These are phyloP conservation scores for Cepphus grylle DNA, from an alignment of 2,113 vertebrate genomes.

Conservation along the genomic window DNA sequence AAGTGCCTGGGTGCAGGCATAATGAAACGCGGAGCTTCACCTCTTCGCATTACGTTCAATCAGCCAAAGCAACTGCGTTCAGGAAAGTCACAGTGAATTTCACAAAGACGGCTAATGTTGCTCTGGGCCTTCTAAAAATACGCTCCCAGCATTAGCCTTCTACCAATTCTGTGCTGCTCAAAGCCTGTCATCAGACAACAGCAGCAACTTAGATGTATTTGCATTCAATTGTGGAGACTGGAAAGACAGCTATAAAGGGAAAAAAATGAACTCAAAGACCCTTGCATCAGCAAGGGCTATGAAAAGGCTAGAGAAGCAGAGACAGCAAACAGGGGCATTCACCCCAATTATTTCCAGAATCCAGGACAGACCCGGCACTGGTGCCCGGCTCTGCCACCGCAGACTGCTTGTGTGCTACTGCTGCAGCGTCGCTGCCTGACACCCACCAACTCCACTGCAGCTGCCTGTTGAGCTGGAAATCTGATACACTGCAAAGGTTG, in stretches of 20 bases:
- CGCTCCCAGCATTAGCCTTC: neutral
- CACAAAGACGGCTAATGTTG: neutral
- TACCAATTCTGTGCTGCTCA: neutral
- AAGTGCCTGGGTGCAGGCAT: neutral
- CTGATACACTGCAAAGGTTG: slow-evolving; percentile 4
- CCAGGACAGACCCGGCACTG: neutral
- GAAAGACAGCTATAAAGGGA: neutral
- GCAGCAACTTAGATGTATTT: neutral
- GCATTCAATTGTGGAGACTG: neutral
- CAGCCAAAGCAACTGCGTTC: neutral
- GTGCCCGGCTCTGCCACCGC: accelerated
- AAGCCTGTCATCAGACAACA: neutral
- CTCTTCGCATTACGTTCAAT: neutral
- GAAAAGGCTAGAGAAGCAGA: neutral
- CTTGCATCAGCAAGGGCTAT: neutral
- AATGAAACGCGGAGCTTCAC: neutral
- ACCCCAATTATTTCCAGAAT: neutral
- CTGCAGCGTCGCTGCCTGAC: neutral
- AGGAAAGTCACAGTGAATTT: neutral
- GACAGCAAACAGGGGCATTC: neutral
- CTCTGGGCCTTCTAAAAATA: neutral
- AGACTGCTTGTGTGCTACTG: neutral
- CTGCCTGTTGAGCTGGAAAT: slow-evolving; percentile 44
- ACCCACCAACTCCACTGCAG: neutral
- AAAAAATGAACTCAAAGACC: neutral